Evolutionary conservation across 1,140 invertebrate genomes (phyloP).

Genomic region (fruit fly (Drosophila melanogaster)): DNA sequence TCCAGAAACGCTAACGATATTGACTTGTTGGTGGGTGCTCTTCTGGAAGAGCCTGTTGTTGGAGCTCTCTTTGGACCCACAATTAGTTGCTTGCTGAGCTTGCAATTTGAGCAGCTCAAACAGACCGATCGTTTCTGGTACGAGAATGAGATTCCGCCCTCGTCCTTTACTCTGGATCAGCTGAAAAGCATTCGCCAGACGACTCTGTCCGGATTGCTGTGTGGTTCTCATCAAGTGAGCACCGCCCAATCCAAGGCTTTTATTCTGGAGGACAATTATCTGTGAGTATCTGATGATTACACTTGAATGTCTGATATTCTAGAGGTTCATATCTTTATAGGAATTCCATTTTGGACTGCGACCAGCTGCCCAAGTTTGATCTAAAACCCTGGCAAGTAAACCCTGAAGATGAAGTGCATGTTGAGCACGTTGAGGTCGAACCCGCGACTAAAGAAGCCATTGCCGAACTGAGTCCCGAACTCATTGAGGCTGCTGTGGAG

Average conservation of each 20-base stretch:
- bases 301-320: not conserved
- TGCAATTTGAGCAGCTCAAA: conserved; percentile 92
- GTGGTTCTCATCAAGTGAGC: conserved; percentile 84
- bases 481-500: conserved; percentile 88
- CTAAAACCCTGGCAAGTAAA: conserved; percentile 79
- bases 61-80: conserved; percentile 94
- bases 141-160: conserved; percentile 96
- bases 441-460: conserved; percentile 75
- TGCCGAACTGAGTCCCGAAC: conserved; percentile 84
- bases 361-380: conserved; percentile 88
- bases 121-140: conserved; percentile 97
- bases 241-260: conserved; percentile 94
- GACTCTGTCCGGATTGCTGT: conserved; percentile 85
- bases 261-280: conserved; percentile 93
- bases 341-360: conserved; percentile 92
- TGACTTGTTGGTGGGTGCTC: conserved; percentile 93
- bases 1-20: conserved; percentile 90
- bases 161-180: conserved; percentile 92
- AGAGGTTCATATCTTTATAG: conserved; percentile 78
- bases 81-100: conserved; percentile 92
- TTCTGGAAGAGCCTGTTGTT: conserved; percentile 91
- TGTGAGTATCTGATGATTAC: conserved; percentile 86
- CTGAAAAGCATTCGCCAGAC: conserved; percentile 86
- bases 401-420: conserved; percentile 56
- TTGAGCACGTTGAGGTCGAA: conserved; percentile 74